A percentile compares a stretch with the other conserved stretches of the same genome.
These are phyloP conservation scores for Idaea biselata DNA, from an alignment of 2,888 invertebrate genomes.

Conservation along the genomic window DNA sequence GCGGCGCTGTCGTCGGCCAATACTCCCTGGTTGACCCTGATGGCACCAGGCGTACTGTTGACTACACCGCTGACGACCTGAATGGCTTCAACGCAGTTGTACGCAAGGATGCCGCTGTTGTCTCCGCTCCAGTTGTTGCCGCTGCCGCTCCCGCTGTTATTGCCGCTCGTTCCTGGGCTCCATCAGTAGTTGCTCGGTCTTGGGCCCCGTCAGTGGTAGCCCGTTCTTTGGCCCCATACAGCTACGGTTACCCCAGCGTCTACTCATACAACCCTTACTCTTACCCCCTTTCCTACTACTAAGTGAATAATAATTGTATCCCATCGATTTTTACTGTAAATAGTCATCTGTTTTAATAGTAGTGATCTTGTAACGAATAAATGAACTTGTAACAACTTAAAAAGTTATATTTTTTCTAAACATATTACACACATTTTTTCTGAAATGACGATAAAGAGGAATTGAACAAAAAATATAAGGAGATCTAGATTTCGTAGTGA, in stretches of 20 bases:
- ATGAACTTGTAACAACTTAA: not conserved
- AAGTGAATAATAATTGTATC: constrained; percentile 11
- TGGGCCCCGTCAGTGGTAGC: constrained; percentile 26
- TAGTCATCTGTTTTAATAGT: constrained; percentile 28
- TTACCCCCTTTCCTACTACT: constrained; percentile 33
- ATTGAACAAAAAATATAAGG: no score
- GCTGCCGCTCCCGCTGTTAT: constrained; percentile 34
- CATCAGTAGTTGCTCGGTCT: constrained; percentile 18
- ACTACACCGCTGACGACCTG: constrained; percentile 75
- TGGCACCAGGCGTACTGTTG: constrained; percentile 76
- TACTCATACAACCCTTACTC: constrained; percentile 28
- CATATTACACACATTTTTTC: no score
- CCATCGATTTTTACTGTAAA: constrained; percentile 33
- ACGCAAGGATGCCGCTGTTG: constrained; percentile 67
- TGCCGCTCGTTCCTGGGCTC: constrained; percentile 37
- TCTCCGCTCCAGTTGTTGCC: constrained; percentile 39
- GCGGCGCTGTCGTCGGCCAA: constrained; percentile 73
- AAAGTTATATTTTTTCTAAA: no score
- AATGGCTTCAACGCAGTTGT: constrained; percentile 80
- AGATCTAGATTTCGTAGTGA: no score
- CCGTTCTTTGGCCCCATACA: constrained; percentile 19
- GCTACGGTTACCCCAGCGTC: constrained; percentile 27
- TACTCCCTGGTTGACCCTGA: constrained; percentile 78
- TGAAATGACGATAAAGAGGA: no score
- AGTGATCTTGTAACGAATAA: not conserved